phyloP scores from a whole-genome alignment of 35 echinoderm and acorn worm species.

The Holothuria glaberrima region DNA sequence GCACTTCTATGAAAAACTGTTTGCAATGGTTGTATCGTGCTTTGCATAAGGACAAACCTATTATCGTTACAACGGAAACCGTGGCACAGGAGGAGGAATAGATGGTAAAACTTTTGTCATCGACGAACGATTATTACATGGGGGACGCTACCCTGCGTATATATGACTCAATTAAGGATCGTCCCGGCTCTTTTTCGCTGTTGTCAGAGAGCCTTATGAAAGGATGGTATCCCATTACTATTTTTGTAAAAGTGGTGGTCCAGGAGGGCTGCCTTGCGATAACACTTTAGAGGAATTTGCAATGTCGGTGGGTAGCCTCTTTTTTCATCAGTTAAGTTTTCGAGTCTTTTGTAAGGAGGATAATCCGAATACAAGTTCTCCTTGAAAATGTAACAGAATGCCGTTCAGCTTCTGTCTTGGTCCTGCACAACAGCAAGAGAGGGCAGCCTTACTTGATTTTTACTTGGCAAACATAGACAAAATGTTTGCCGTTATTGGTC shows the following conservation, averaged over 20 bases:
- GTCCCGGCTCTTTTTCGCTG: neutral
- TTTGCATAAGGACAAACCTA: neutral
- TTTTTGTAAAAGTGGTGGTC: constrained; percentile 16
- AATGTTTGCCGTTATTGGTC: constrained; percentile 15
- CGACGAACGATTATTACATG: constrained; percentile 3
- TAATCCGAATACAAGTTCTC: no score
- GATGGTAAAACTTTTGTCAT: neutral
- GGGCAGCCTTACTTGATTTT: neutral
- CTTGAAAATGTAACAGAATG: no score
- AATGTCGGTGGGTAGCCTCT: neutral
- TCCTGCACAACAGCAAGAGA: no score
- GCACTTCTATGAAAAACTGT: constrained; percentile 28
- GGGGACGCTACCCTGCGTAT: constrained; percentile 23
- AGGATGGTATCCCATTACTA: constrained; percentile 30
- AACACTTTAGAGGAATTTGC: no score
- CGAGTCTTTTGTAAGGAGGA: no score
- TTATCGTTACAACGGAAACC: neutral
- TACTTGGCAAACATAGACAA: constrained; percentile 13
- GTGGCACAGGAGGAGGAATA: neutral
- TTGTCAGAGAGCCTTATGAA: constrained; percentile 28
- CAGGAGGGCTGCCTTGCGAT: neutral
- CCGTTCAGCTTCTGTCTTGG: no score
- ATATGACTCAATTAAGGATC: constrained; percentile 12
- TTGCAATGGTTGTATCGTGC: neutral
- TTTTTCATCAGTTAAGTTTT: neutral